Evolutionary conservation across 2,113 vertebrate species (phyloP).

Genomic region (Dasypus novemcinctus): DNA sequence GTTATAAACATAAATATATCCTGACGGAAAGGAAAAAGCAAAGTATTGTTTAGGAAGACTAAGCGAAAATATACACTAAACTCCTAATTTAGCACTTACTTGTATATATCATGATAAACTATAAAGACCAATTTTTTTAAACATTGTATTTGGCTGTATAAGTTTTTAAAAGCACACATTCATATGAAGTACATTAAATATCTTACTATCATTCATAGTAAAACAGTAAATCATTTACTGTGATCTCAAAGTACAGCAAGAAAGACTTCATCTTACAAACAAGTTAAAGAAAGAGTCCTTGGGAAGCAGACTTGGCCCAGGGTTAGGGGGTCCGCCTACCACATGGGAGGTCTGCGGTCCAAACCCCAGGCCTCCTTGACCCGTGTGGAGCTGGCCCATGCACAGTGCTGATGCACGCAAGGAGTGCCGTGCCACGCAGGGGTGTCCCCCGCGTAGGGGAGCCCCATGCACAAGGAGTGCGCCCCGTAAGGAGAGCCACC

Average conservation of each 20-base stretch:
- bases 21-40: slow-evolving; percentile 80
- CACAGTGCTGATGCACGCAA: no score
- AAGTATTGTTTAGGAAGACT: slow-evolving; percentile 41
- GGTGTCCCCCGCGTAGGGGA: no score
- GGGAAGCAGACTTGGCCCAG: no score
- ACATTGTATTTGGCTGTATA: background rate
- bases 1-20: slow-evolving; percentile 99
- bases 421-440: no score
- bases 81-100: background rate
- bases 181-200: slow-evolving; percentile 5
- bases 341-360: no score
- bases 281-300: slow-evolving; percentile 7
- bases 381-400: no score
- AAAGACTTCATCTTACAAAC: background rate
- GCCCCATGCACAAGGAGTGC: no score
- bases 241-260: background rate
- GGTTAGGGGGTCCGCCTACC: no score
- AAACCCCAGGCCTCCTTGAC: no score
- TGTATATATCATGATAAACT: background rate
- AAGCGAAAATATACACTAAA: slow-evolving; percentile 36
- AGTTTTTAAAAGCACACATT: background rate
- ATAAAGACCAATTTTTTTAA: background rate
- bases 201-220: background rate
- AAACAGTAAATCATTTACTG: background rate
- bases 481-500: no score